Percentiles rank a stretch among this genome's conserved stretches.
Conservation (phyloP, 2,797 vertebrate species). For the Distichodus sexfasciatus region DNA sequence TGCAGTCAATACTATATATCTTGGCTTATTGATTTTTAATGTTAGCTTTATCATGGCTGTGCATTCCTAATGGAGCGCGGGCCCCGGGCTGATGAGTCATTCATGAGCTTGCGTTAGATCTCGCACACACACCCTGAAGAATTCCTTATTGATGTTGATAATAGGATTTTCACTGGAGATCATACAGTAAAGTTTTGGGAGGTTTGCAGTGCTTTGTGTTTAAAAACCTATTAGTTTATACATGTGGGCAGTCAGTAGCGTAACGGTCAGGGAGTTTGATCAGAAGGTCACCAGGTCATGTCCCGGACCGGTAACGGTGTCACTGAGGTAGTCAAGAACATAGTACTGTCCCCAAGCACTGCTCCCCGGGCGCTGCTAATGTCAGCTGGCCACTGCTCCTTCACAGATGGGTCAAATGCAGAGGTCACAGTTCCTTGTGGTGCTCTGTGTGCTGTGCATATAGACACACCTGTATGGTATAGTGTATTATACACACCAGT, state of each 20-base stretch:
- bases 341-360: too few relatives aligned
- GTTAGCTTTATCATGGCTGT: not conserved
- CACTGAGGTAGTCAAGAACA: too few relatives aligned
- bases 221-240: not conserved
- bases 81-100: conserved; percentile 8
- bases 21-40: conserved; percentile 1
- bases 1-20: not conserved
- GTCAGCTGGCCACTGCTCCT: too few relatives aligned
- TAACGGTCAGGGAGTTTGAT: too few relatives aligned
- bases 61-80: not conserved
- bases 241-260: not conserved
- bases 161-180: conserved; percentile 1
- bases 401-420: too few relatives aligned
- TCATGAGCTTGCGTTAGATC: conserved; percentile 20
- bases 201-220: not conserved
- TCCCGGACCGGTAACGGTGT: too few relatives aligned
- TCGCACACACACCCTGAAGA: not conserved
- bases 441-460: too few relatives aligned
- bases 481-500: too few relatives aligned
- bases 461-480: too few relatives aligned
- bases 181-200: not conserved
- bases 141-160: conserved; percentile 7
- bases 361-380: too few relatives aligned
- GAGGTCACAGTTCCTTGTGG: too few relatives aligned
- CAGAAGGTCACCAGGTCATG: too few relatives aligned